These are phyloP conservation scores for Hymenopus coronatus DNA, from an alignment of 2,888 invertebrate genomes.

Conservation along the genomic window DNA sequence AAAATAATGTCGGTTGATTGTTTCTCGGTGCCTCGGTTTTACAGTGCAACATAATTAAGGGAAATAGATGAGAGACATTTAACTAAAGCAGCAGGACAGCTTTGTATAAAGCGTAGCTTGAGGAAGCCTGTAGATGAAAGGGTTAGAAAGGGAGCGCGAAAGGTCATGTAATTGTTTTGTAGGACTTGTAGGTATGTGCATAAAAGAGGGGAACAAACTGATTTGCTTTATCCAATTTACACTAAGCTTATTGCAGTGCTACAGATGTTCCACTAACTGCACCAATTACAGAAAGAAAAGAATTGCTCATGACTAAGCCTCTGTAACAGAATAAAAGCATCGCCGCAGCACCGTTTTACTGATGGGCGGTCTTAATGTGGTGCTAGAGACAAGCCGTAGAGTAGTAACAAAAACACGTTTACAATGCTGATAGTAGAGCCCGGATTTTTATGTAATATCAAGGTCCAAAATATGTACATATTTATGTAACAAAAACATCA, in stretches of 20 bases:
- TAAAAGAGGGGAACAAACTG: neutral
- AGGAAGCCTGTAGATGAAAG: neutral
- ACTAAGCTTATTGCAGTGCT: neutral
- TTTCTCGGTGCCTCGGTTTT: neutral
- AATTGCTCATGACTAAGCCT: neutral
- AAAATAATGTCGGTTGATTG: no score
- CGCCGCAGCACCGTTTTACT: neutral
- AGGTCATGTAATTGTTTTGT: neutral
- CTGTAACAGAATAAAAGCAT: neutral
- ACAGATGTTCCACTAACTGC: neutral
- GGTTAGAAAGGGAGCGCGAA: neutral
- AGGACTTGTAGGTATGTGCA: neutral
- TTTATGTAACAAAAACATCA: no score
- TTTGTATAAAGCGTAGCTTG: neutral
- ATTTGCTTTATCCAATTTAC: slow-evolving; percentile 3
- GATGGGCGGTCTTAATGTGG: neutral
- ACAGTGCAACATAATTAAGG: neutral
- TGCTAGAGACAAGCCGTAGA: no score
- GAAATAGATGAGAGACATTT: neutral
- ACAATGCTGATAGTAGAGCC: no score
- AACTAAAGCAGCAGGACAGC: neutral
- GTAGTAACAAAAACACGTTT: no score
- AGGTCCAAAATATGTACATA: no score
- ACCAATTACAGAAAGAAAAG: neutral
- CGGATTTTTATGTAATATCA: no score